These are phyloP conservation scores for Coelopa frigida DNA, from an alignment of 1,140 invertebrate genomes.

Conservation along the genomic window DNA sequence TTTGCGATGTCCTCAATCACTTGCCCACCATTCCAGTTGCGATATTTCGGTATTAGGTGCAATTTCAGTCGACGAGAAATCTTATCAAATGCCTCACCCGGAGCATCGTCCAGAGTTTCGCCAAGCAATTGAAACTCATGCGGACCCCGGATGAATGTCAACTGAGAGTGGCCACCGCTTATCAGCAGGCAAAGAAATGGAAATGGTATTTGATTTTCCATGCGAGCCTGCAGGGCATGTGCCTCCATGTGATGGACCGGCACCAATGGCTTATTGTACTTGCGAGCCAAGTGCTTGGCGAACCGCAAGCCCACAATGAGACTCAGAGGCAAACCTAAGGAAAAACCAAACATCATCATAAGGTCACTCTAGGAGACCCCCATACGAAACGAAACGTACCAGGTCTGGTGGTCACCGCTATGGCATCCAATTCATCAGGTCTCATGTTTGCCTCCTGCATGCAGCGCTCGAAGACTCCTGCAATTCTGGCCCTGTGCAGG, in stretches of 20 bases:
- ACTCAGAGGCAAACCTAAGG: constrained; percentile 62
- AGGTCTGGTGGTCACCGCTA: constrained; percentile 85
- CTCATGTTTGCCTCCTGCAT: constrained; percentile 57
- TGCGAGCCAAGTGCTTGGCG: constrained; percentile 68
- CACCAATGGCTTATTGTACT: constrained; percentile 75
- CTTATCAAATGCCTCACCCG: constrained; percentile 90
- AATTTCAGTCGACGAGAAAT: constrained; percentile 79
- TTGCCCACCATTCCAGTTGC: constrained; percentile 66
- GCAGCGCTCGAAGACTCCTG: constrained; percentile 61
- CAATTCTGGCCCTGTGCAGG: constrained; percentile 75
- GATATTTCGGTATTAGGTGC: constrained; percentile 67
- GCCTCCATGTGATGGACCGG: constrained; percentile 99
- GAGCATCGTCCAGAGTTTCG: constrained; percentile 71
- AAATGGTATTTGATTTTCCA: constrained; percentile 65
- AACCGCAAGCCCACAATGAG: constrained; percentile 75
- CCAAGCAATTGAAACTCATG: constrained; percentile 76
- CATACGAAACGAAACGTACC: constrained; percentile 42
- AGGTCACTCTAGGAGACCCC: background rate
- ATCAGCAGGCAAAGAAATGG: constrained; percentile 85
- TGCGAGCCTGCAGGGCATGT: constrained; percentile 80
- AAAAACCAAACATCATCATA: background rate
- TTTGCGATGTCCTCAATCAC: constrained; percentile 77
- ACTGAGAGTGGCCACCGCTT: constrained; percentile 86
- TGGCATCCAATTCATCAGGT: constrained; percentile 75
- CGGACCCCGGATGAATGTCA: constrained; percentile 69